Evolutionary conservation across 2,888 invertebrate species (phyloP).

Genomic region (Lingula anatina): DNA sequence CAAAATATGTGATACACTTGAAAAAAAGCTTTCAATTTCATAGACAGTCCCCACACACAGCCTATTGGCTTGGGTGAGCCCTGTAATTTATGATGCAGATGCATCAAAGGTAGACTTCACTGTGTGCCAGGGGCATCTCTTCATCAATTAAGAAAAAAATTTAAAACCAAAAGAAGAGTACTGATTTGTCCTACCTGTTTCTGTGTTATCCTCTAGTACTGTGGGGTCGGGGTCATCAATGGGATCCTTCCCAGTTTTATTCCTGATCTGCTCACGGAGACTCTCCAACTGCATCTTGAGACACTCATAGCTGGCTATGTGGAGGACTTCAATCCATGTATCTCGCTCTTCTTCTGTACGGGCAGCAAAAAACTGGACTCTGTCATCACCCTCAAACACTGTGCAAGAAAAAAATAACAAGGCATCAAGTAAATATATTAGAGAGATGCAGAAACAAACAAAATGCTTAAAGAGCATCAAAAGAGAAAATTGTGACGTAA

Average conservation of each 20-base stretch:
- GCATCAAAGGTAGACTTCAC: no score
- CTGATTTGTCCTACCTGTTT: not conserved
- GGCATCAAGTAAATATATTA: no score
- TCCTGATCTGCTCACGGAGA: slow-evolving; percentile 47
- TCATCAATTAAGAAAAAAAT: not conserved
- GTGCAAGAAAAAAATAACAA: no score
- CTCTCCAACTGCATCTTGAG: slow-evolving; percentile 68
- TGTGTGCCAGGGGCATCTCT: no score
- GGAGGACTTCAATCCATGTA: slow-evolving; percentile 79
- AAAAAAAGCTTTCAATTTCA: no score
- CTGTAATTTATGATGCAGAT: no score
- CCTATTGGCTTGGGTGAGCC: no score
- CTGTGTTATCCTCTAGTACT: not conserved
- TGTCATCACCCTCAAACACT: slow-evolving; percentile 61
- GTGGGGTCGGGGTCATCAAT: slow-evolving; percentile 17
- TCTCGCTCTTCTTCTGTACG: slow-evolving; percentile 75
- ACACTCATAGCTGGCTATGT: slow-evolving; percentile 77
- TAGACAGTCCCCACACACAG: no score
- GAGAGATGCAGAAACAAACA: no score
- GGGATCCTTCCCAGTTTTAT: slow-evolving; percentile 43
- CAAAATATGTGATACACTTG: no score
- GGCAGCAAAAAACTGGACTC: slow-evolving; percentile 75
- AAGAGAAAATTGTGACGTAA: no score
- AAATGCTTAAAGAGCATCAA: no score
- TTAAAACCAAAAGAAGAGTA: not conserved